Evolutionary conservation across 2,888 invertebrate genomes (phyloP), one percentile per base, ranked within the genome.

Genomic region (Teleogryllus oceanicus): DNA sequence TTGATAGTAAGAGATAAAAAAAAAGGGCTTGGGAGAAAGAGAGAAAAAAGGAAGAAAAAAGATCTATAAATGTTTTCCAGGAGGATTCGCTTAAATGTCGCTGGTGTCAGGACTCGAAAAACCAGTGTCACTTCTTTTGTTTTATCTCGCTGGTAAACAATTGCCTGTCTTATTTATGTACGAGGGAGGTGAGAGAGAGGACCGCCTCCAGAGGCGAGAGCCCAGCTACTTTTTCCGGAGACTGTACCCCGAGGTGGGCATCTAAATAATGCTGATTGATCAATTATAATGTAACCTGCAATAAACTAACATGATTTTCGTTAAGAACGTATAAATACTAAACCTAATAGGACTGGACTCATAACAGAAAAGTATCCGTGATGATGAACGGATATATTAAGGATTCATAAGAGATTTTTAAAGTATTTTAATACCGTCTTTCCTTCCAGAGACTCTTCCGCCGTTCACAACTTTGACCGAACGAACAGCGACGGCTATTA

Each of bases 61-160:
- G 62, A 8, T 62, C n/a, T 62, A 18, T 13, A 62, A 62, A 62
- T n/a, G 13, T n/a, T 62, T 62, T 62, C n/a, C n/a, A 62, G 62
- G n/a, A 62, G 62, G 62, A 62, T 62, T 62, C 62, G 62, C 62
- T 13, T 62, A 62, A 62, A 62, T 62, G 62, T 62, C 62, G 62
- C n/a, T 76, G 76, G 78, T 80, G 78, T 80, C 78, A 75, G 75
- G n/a, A 75, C 78, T 78, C 49, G 51, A 75, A 80, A 78, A 80
- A 80, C 78, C 80, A 49, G 80, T 80, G 80, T 80, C 78, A 75
- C 75, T 80, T 78, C 78, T 80, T 80, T 80, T 80, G 78, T 80
- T 75, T 75, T 50, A 78, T 62, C 74, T 79, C 50, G 20, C 49
- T 20, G 76, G 74, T 24, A 77, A 76, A 79, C 62, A 62, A 21